Percentiles rank a stretch among this genome's conserved stretches.
phyloP scores from a whole-genome alignment of 2,888 invertebrate genomes.

The Drosophila tripunctata region DNA sequence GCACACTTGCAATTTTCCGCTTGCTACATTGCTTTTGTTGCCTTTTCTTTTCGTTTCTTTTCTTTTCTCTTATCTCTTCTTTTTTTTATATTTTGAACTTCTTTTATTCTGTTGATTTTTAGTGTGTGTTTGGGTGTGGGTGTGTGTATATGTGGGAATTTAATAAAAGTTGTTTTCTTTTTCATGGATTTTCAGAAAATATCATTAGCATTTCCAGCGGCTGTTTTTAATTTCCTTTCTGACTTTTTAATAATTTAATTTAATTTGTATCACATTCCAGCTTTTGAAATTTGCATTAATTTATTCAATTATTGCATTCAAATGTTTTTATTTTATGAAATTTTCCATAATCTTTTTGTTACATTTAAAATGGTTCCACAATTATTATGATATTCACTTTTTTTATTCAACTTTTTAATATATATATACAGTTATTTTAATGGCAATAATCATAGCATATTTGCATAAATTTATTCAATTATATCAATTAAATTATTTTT shows the following conservation, averaged over 20 bases:
- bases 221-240: background rate
- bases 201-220: background rate
- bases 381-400: no score
- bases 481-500: background rate
- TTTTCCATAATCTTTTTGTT: no score
- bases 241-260: background rate
- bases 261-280: background rate
- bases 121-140: background rate
- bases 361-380: no score
- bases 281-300: background rate
- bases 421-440: no score
- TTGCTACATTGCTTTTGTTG: conserved; percentile 8
- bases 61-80: conserved; percentile 21
- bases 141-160: background rate
- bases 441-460: no score
- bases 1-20: conserved; percentile 19
- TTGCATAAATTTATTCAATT: background rate
- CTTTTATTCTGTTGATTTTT: background rate
- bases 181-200: background rate
- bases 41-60: conserved; percentile 13
- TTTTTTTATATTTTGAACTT: background rate
- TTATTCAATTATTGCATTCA: background rate
- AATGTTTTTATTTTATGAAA: no score
- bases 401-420: no score
- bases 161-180: conserved; percentile 3